Conservation (phyloP, 2,888 invertebrate species). For the Lithophane leautieri region DNA sequence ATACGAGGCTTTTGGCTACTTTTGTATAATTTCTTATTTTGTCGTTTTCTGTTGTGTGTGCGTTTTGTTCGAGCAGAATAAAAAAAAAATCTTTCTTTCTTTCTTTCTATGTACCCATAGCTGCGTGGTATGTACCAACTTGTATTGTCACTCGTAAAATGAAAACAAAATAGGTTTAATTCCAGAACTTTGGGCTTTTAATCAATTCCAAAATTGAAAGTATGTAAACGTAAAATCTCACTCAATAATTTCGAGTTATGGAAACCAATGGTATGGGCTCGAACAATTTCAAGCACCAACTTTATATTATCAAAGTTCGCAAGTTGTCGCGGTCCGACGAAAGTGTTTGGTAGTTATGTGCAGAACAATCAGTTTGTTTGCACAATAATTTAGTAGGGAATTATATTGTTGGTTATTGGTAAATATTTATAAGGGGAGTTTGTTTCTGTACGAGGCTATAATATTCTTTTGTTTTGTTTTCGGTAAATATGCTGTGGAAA, state of each 20-base stretch:
- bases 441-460: not conserved
- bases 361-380: conserved; percentile 55
- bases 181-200: too few species aligned
- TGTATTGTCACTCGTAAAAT: not conserved
- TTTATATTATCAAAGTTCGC: conserved; percentile 79
- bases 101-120: not conserved
- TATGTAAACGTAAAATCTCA: conserved; percentile 27
- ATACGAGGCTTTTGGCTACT: too few species aligned
- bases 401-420: conserved; percentile 41
- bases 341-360: conserved; percentile 70
- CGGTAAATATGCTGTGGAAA: too few species aligned
- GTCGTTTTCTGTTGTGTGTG: too few species aligned
- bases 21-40: too few species aligned
- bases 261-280: conserved; percentile 57
- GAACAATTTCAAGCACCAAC: conserved; percentile 72
- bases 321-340: conserved; percentile 73
- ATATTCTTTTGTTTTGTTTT: not conserved
- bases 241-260: conserved; percentile 32
- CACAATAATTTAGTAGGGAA: conserved; percentile 45
- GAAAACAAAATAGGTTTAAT: not conserved
- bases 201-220: too few species aligned
- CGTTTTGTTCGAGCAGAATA: too few species aligned
- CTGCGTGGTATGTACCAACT: not conserved
- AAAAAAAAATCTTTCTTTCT: too few species aligned
- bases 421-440: conserved; percentile 48